These are phyloP conservation scores for Meandrusa payeni DNA, from an alignment of 2,888 invertebrate genomes.

Conservation along the genomic window DNA sequence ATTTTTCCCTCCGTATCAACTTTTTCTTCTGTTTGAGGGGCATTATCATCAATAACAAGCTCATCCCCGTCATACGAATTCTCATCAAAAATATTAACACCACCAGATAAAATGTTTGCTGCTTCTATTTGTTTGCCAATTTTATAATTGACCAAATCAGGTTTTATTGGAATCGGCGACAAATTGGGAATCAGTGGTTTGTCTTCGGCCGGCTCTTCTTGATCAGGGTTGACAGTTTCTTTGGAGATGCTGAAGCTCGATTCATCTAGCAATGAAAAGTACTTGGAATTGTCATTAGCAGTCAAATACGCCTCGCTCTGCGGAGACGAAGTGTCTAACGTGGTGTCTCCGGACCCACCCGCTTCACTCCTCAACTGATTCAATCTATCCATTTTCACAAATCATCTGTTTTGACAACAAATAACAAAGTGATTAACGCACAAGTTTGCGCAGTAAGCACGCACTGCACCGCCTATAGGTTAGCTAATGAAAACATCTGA, in stretches of 20 bases:
- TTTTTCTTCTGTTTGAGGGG: conserved; percentile 52
- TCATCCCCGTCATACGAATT: conserved; percentile 75
- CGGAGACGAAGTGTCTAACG: conserved; percentile 61
- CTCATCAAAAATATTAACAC: conserved; percentile 76
- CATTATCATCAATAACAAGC: conserved; percentile 73
- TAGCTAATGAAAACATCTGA: conserved; percentile 59
- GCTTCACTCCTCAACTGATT: conserved; percentile 65
- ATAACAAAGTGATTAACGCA: conserved; percentile 23
- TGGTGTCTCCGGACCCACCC: conserved; percentile 59
- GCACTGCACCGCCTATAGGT: conserved; percentile 39
- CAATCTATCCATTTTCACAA: conserved; percentile 75
- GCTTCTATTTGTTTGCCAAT: conserved; percentile 73
- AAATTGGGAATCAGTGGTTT: conserved; percentile 52
- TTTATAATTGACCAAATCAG: conserved; percentile 59
- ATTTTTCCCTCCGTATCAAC: conserved; percentile 41
- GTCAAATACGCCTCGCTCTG: conserved; percentile 67
- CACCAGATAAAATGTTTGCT: conserved; percentile 71
- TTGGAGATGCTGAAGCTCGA: conserved; percentile 60
- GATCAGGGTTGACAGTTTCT: conserved; percentile 50
- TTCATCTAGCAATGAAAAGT: conserved; percentile 70
- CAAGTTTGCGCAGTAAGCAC: conserved; percentile 27
- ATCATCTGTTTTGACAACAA: conserved; percentile 64
- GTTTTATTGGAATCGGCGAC: conserved; percentile 61
- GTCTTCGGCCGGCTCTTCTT: conserved; percentile 44
- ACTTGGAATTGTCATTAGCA: conserved; percentile 71